Percentiles rank a stretch among this genome's conserved stretches.
These are phyloP conservation scores for Agelaius tricolor DNA, from an alignment of 2,113 vertebrate genomes.

Conservation along the genomic window DNA sequence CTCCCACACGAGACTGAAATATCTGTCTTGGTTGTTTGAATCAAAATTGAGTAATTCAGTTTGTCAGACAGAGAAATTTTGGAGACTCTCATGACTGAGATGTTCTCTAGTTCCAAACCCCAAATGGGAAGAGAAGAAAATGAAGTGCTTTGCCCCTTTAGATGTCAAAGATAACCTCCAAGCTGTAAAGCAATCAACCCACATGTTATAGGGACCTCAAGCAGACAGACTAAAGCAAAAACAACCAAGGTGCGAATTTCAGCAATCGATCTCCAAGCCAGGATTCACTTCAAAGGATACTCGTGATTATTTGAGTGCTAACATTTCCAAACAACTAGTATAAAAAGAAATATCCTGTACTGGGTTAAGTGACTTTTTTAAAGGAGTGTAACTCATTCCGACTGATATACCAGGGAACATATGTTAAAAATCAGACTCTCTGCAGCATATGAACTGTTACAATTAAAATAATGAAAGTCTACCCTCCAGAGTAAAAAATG, in stretches of 20 bases:
- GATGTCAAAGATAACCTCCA: conserved; percentile 61
- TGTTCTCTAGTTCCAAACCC: background rate
- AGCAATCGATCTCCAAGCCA: conserved; percentile 58
- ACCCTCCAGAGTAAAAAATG: background rate
- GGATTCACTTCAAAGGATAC: conserved; percentile 62
- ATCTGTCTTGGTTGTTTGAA: background rate
- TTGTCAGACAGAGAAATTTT: background rate
- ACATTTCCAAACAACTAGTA: conserved; percentile 61
- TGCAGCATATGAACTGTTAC: background rate
- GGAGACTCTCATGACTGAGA: background rate
- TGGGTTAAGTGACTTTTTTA: conserved; percentile 67
- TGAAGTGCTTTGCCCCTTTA: conserved; percentile 7
- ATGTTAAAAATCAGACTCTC: conserved; percentile 72
- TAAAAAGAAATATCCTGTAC: conserved; percentile 61
- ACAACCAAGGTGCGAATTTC: conserved; percentile 59
- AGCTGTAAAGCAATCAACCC: conserved; percentile 37
- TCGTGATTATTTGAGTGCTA: conserved; percentile 54
- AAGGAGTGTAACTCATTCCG: conserved; percentile 47
- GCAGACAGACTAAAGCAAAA: background rate
- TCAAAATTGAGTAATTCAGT: background rate
- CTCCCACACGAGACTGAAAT: background rate
- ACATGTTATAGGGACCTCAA: background rate
- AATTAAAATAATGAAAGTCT: conserved; percentile 18
- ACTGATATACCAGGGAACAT: conserved; percentile 64
- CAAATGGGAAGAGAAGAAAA: background rate